Evolutionary conservation across 2,113 vertebrate species (phyloP).

Genomic region (Grallaria varia): DNA sequence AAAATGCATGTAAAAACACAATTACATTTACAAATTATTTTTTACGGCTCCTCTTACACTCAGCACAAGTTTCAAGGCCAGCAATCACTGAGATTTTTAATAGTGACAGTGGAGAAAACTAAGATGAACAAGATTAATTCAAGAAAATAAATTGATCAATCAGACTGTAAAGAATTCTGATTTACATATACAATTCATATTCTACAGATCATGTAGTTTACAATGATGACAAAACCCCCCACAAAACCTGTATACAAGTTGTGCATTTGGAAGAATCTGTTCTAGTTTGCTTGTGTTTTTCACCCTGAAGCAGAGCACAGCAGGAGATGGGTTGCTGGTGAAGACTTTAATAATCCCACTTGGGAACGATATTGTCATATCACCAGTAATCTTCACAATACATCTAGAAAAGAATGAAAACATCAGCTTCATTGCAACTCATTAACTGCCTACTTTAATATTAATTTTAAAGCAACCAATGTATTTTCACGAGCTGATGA

Average conservation of each 20-base stretch:
- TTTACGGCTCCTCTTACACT: background rate
- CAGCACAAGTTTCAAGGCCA: background rate
- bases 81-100: background rate
- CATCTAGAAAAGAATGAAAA: constrained; percentile 75
- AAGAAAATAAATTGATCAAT: background rate
- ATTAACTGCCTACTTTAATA: background rate
- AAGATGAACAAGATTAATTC: background rate
- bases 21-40: background rate
- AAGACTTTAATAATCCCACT: constrained; percentile 97
- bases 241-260: constrained; percentile 90
- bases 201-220: background rate
- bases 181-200: background rate
- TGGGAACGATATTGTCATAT: constrained; percentile 96
- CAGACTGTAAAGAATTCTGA: background rate
- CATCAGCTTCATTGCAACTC: background rate
- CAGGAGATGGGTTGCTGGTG: constrained; percentile 89
- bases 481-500: background rate
- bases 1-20: background rate
- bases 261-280: constrained; percentile 93
- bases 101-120: background rate
- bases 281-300: constrained; percentile 91
- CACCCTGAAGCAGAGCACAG: constrained; percentile 91
- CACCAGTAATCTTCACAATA: constrained; percentile 98
- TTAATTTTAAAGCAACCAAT: background rate
- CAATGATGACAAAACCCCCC: background rate